phyloP scores from a whole-genome alignment of 2,113 vertebrate genomes.

The Neolamprologus brichardi region DNA sequence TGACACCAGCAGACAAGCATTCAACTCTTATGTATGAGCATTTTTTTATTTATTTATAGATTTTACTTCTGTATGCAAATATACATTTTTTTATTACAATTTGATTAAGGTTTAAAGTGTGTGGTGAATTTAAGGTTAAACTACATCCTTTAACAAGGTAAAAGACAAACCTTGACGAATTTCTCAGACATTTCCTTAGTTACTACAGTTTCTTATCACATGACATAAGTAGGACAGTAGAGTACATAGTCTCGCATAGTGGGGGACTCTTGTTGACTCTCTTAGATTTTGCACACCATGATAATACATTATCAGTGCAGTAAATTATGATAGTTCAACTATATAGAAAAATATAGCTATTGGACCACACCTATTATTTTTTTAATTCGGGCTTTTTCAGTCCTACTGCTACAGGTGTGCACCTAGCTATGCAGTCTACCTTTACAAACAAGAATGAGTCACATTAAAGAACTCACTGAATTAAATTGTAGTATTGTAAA shows the following conservation, averaged over 20 bases:
- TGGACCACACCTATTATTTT: neutral
- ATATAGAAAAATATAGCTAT: neutral
- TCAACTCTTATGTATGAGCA: neutral
- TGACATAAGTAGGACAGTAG: neutral
- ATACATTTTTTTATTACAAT: neutral
- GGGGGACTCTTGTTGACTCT: neutral
- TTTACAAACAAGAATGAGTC: neutral
- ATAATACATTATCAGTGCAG: neutral
- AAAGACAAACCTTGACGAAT: neutral
- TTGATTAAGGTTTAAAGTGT: neutral
- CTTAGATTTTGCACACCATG: neutral
- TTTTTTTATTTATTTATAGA: neutral
- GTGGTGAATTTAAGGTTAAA: neutral
- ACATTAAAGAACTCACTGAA: neutral
- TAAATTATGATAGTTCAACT: neutral
- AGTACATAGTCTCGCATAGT: neutral
- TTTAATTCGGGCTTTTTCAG: neutral
- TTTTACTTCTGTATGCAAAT: neutral
- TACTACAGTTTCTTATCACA: neutral
- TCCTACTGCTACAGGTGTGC: neutral
- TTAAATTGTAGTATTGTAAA: neutral
- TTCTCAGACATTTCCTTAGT: neutral
- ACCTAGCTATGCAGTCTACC: neutral
- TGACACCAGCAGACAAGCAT: neutral
- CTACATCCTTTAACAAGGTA: neutral